Percentiles rank a stretch among this genome's conserved stretches.
phyloP scores from a whole-genome alignment of 2,888 invertebrate species.

The Oscheius sp. region DNA sequence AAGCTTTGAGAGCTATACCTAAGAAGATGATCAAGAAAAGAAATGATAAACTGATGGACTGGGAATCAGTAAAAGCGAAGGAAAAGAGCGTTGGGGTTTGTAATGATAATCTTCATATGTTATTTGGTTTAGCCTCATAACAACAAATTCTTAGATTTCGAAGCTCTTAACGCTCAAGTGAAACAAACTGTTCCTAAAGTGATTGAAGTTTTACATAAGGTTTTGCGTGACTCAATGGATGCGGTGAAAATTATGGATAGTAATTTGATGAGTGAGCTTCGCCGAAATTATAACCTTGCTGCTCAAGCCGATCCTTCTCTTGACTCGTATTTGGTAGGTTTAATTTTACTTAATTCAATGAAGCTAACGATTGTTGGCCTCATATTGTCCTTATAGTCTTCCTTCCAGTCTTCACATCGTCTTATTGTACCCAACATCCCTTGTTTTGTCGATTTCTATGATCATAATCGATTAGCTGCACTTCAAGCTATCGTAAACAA shows the following conservation, averaged over 20 bases:
- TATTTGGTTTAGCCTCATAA: slow-evolving; percentile 11
- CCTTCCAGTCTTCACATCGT: slow-evolving; percentile 11
- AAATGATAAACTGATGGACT: slow-evolving; percentile 67
- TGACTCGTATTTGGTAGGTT: slow-evolving; percentile 26
- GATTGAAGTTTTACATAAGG: slow-evolving; percentile 43
- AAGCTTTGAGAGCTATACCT: slow-evolving; percentile 52
- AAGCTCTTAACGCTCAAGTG: slow-evolving; percentile 63
- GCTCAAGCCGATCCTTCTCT: slow-evolving; percentile 14
- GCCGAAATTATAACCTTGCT: slow-evolving; percentile 36
- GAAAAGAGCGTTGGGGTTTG: slow-evolving; percentile 13
- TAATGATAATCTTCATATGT: not conserved
- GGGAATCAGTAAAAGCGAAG: slow-evolving; percentile 56
- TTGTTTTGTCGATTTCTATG: slow-evolving; percentile 45
- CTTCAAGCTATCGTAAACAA: slow-evolving; percentile 46
- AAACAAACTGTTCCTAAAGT: slow-evolving; percentile 61
- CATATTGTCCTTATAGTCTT: not conserved
- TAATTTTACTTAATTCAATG: not conserved
- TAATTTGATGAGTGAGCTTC: slow-evolving; percentile 36
- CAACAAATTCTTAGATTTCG: slow-evolving; percentile 50
- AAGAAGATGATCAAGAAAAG: slow-evolving; percentile 63
- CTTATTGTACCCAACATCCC: slow-evolving; percentile 29
- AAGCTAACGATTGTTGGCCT: not conserved
- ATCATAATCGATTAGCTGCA: slow-evolving; percentile 42
- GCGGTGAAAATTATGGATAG: slow-evolving; percentile 36
- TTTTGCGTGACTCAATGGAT: slow-evolving; percentile 45